Evolutionary conservation across 2,888 invertebrate genomes (phyloP).

Genomic region (Tipula lateralis): DNA sequence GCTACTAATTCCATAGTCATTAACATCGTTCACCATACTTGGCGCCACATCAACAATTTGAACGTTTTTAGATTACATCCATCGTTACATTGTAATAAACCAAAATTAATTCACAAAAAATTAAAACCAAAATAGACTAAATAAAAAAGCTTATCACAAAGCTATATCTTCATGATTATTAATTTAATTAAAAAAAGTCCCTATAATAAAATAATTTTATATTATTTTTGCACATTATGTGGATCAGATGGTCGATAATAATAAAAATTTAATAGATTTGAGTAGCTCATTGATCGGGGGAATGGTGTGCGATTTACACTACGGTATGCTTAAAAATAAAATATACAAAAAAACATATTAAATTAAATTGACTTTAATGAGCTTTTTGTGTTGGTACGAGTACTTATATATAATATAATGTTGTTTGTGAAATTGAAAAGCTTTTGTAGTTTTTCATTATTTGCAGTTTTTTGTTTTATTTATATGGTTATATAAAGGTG

Average conservation of each 20-base stretch:
- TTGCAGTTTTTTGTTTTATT: not conserved
- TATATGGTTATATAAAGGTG: not conserved
- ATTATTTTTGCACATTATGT: not conserved
- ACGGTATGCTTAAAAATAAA: not conserved
- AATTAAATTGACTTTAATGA: conserved; percentile 11
- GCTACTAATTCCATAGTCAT: no score
- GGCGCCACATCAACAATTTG: no score
- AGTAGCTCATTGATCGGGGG: not conserved
- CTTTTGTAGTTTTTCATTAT: not conserved
- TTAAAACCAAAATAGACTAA: not conserved
- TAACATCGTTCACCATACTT: no score
- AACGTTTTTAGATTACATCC: no score
- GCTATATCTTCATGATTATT: not conserved
- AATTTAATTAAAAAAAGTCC: not conserved
- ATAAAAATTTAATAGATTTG: conserved; percentile 15
- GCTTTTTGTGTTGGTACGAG: not conserved
- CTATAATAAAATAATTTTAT: not conserved
- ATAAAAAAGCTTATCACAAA: not conserved
- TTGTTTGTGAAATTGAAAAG: not conserved
- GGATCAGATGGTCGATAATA: not conserved
- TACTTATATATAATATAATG: no score
- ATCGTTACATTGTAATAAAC: no score
- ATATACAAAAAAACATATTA: not conserved
- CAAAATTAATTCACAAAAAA: no score
- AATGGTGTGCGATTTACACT: not conserved